phyloP scores from a whole-genome alignment of 2,888 invertebrate species.

The Geophilus truncorum region DNA sequence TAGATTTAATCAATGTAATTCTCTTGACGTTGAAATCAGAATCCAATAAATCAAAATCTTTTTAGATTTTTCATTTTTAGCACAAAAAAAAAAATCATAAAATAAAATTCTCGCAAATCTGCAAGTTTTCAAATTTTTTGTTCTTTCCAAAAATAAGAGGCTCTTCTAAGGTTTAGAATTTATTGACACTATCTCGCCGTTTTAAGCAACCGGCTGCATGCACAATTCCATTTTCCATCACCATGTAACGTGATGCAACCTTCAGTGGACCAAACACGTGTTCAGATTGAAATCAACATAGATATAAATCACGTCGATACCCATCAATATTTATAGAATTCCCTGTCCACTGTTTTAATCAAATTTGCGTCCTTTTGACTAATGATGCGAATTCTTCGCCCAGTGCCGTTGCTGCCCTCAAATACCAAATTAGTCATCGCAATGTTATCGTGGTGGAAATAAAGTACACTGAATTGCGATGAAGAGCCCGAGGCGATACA shows the following conservation, averaged over 20 bases:
- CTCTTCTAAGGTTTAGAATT: too few species aligned
- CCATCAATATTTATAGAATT: not conserved
- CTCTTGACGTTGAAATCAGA: too few species aligned
- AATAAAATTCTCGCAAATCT: too few species aligned
- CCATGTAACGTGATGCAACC: not conserved
- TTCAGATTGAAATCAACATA: not conserved
- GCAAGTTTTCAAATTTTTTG: too few species aligned
- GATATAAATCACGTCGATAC: not conserved
- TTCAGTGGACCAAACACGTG: not conserved
- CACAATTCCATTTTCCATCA: not conserved
- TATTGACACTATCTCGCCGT: too few species aligned
- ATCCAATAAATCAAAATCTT: too few species aligned
- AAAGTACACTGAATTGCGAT: not conserved
- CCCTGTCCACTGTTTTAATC: not conserved
- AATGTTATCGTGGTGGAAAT: not conserved
- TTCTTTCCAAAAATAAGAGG: too few species aligned
- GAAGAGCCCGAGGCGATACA: not conserved
- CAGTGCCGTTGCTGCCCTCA: not conserved
- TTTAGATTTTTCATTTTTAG: too few species aligned
- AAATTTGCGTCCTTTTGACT: not conserved
- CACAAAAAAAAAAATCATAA: too few species aligned
- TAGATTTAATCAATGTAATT: too few species aligned
- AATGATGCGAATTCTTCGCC: not conserved
- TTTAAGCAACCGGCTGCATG: too few species aligned
- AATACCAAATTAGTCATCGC: not conserved